A percentile compares a stretch with the other conserved stretches of the same genome.
Conservation (phyloP, 2,797 vertebrate genomes). For the Pempheris klunzingeri region DNA sequence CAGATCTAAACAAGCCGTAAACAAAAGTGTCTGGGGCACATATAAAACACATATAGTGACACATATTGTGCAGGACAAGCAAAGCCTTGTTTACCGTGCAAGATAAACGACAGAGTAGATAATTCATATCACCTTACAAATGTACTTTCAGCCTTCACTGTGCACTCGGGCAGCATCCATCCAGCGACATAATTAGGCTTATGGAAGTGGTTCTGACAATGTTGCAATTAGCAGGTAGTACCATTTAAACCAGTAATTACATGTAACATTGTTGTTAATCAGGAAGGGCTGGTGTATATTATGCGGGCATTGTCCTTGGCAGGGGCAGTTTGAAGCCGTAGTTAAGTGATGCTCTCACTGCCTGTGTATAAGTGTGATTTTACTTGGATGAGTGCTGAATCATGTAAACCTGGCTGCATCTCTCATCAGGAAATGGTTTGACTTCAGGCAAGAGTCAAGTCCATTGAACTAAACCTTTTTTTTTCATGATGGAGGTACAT, state of each 20-base stretch:
- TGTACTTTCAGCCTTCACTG: neutral
- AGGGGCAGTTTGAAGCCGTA: neutral
- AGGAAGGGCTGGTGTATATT: neutral
- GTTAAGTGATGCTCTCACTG: conserved; percentile 9
- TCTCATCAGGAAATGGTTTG: conserved; percentile 11
- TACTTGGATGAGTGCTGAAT: conserved; percentile 12
- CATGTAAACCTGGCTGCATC: conserved; percentile 7
- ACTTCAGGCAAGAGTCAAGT: conserved; percentile 1
- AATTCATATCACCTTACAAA: conserved; percentile 18
- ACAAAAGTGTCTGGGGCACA: neutral
- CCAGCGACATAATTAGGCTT: neutral
- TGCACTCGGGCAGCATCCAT: neutral
- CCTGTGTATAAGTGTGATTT: conserved; percentile 9
- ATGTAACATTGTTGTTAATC: conserved; percentile 13
- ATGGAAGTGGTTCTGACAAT: conserved; percentile 16
- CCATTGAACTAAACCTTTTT: neutral
- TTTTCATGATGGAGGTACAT: conserved; percentile 6
- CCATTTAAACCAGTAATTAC: conserved; percentile 16
- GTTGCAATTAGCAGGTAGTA: conserved; percentile 32
- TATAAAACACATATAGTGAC: neutral
- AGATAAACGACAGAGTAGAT: conserved; percentile 30
- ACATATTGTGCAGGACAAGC: conserved; percentile 11
- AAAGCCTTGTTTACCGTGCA: conserved; percentile 8
- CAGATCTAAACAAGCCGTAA: neutral
- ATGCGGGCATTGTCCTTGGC: neutral